phyloP scores from a whole-genome alignment of 1,140 invertebrate species.

The Eubasilissa regina region DNA sequence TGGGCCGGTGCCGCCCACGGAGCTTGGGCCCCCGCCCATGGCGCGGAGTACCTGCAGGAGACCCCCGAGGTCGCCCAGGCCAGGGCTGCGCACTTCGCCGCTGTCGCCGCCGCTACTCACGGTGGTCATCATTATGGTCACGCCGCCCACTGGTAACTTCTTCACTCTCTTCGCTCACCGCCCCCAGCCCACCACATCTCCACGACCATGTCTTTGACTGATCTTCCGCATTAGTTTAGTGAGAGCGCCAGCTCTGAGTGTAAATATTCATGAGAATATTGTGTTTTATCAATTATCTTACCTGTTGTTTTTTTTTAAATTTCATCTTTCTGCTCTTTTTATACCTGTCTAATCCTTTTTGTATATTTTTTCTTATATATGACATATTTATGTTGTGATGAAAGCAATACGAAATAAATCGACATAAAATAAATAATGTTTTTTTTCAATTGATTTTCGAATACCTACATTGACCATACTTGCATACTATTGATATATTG shows the following conservation, averaged over 20 bases:
- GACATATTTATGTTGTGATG: slow-evolving; percentile 3
- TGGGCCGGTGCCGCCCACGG: slow-evolving; percentile 1
- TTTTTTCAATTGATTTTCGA: background rate
- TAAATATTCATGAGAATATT: slow-evolving; percentile 31
- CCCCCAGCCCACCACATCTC: slow-evolving; percentile 5
- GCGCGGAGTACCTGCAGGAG: slow-evolving; percentile 74
- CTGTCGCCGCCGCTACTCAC: slow-evolving; percentile 65
- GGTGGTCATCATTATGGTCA: slow-evolving; percentile 51
- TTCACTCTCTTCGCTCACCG: background rate
- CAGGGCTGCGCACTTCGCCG: slow-evolving; percentile 53
- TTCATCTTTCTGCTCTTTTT: background rate
- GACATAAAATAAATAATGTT: slow-evolving; percentile 9
- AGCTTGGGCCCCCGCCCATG: slow-evolving; percentile 61
- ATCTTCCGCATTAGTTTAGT: slow-evolving; percentile 18
- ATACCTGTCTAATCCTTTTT: background rate
- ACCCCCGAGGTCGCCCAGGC: slow-evolving; percentile 72
- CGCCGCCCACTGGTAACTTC: slow-evolving; percentile 20
- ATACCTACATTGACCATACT: too few relatives aligned
- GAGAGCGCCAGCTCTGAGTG: slow-evolving; percentile 2
- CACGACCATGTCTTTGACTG: background rate
- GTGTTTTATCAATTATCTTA: slow-evolving; percentile 15
- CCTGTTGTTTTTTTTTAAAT: slow-evolving; percentile 1
- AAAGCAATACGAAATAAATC: slow-evolving; percentile 43
- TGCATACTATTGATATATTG: too few relatives aligned
- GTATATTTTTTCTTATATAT: slow-evolving; percentile 6